Conservation (phyloP, 2,888 invertebrate genomes). For the Achlya flavicornis region DNA sequence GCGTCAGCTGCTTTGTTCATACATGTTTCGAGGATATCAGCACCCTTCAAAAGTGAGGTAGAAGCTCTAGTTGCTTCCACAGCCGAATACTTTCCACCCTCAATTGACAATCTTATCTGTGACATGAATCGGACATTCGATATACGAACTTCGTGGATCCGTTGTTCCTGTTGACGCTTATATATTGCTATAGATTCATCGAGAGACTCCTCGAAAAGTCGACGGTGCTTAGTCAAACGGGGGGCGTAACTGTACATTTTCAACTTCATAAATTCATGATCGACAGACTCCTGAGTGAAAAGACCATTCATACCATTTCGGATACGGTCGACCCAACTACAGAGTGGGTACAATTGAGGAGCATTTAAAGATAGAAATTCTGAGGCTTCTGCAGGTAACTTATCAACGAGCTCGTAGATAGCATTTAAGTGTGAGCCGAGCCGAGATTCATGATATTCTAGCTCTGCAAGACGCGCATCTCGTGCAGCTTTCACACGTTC, state of each 20-base stretch:
- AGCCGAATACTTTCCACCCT: conserved; percentile 62
- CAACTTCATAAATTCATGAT: conserved; percentile 53
- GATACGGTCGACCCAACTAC: conserved; percentile 51
- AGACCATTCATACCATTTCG: conserved; percentile 47
- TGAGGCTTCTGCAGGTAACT: conserved; percentile 50
- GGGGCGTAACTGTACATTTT: conserved; percentile 65
- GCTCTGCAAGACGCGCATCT: conserved; percentile 54
- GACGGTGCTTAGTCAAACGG: conserved; percentile 57
- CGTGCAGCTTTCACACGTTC: conserved; percentile 61
- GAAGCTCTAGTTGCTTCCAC: conserved; percentile 56
- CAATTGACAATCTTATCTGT: conserved; percentile 55
- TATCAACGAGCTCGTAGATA: conserved; percentile 50
- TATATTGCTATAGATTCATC: conserved; percentile 42
- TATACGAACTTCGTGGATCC: conserved; percentile 65
- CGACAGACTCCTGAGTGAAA: conserved; percentile 36
- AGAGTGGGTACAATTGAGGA: conserved; percentile 59
- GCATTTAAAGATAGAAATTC: conserved; percentile 51
- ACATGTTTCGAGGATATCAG: conserved; percentile 62
- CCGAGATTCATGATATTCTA: conserved; percentile 58
- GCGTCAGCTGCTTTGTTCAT: conserved; percentile 43
- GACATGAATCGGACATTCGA: conserved; percentile 64
- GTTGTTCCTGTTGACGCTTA: conserved; percentile 48
- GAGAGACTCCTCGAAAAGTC: conserved; percentile 60
- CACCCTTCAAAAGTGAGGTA: conserved; percentile 46
- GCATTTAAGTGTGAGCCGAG: conserved; percentile 64